Percentiles rank a stretch among this genome's conserved stretches.
These are phyloP conservation scores for Catharus minimus DNA, from an alignment of 2,113 vertebrate genomes.

Conservation along the genomic window DNA sequence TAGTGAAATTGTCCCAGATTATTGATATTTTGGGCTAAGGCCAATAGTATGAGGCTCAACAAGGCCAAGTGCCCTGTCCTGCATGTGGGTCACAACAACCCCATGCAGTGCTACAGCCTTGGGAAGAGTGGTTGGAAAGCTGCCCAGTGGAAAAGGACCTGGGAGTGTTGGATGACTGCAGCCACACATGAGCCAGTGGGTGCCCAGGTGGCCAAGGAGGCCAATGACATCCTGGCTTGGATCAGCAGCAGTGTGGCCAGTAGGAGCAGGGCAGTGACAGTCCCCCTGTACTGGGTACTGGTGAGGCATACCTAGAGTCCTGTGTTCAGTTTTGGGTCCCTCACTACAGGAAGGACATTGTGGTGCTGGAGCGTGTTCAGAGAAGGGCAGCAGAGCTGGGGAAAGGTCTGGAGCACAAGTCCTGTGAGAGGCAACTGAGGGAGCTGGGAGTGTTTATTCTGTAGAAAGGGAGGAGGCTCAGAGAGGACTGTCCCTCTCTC, in stretches of 20 bases:
- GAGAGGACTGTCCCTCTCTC: neutral
- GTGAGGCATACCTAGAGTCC: neutral
- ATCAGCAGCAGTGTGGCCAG: neutral
- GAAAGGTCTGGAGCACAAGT: neutral
- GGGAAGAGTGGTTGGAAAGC: neutral
- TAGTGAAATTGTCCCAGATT: neutral
- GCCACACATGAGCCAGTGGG: rapidly evolving
- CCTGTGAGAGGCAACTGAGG: neutral
- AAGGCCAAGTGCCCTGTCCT: neutral
- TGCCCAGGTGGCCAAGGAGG: neutral
- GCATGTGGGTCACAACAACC: neutral
- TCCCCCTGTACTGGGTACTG: rapidly evolving
- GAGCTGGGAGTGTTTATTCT: neutral
- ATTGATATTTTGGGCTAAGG: neutral
- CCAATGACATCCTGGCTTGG: neutral
- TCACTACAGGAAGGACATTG: neutral
- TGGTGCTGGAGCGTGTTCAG: neutral
- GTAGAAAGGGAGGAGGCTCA: neutral
- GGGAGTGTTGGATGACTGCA: neutral
- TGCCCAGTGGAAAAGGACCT: neutral
- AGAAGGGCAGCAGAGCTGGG: rapidly evolving
- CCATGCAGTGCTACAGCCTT: neutral
- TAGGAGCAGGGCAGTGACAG: neutral
- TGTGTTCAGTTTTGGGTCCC: neutral
- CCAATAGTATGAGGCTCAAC: neutral